A percentile compares a stretch with the other conserved stretches of the same genome.
phyloP scores from a whole-genome alignment of 2,113 vertebrate species.

The Puffinus mauretanicus region DNA sequence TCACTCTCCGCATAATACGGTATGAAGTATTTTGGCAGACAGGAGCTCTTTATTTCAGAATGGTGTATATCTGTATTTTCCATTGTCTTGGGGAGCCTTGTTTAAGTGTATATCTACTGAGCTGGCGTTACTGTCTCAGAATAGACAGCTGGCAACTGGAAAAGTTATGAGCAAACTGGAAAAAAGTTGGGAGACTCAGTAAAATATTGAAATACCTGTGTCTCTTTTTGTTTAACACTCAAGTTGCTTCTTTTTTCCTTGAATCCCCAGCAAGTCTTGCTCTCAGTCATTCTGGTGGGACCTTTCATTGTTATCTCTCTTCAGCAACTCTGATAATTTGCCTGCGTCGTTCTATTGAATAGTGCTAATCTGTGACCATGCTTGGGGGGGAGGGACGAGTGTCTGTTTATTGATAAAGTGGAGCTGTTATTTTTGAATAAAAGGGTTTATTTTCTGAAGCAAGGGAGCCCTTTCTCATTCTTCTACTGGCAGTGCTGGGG shows the following conservation, averaged over 20 bases:
- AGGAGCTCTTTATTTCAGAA: not conserved
- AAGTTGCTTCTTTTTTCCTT: not conserved
- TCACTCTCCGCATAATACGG: accelerated
- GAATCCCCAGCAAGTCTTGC: not conserved
- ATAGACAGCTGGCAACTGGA: not conserved
- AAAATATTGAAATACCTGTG: not conserved
- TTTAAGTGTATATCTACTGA: not conserved
- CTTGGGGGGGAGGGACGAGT: accelerated
- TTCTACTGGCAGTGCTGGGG: not conserved
- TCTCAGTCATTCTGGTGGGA: not conserved
- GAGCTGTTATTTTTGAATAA: not conserved
- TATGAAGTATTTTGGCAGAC: not conserved
- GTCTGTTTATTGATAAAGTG: not conserved
- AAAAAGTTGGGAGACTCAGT: not conserved
- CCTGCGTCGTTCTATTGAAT: not conserved
- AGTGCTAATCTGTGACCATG: not conserved
- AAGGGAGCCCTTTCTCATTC: not conserved
- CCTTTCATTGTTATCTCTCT: not conserved
- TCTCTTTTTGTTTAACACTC: not conserved
- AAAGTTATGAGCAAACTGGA: not conserved
- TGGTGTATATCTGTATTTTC: not conserved
- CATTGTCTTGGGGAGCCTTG: not conserved
- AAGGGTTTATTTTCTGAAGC: not conserved
- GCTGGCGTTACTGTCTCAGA: not conserved
- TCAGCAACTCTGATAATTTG: not conserved